Conservation (phyloP, 1,140 invertebrate genomes). For the Geopemphigus sp. region DNA sequence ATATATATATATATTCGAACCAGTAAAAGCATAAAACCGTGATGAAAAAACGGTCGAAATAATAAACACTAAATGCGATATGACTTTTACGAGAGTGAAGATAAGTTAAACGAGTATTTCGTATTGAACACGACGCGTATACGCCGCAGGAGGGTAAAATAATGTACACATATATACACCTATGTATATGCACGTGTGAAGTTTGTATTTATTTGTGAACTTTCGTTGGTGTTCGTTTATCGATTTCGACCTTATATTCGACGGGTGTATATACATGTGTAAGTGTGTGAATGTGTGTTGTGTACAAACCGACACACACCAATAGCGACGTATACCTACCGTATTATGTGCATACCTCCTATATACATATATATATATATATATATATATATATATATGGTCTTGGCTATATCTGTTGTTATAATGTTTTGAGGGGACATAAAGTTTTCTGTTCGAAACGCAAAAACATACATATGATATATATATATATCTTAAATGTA, state of each 20-base stretch:
- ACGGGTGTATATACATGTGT: background rate
- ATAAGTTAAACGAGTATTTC: conserved; percentile 48
- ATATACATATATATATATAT: too few relatives aligned
- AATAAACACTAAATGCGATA: conserved; percentile 21
- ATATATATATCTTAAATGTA: background rate
- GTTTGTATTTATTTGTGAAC: conserved; percentile 49
- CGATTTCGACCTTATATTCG: conserved; percentile 35
- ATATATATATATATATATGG: too few relatives aligned
- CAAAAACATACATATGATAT: background rate
- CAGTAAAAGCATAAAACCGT: background rate
- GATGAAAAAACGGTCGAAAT: background rate
- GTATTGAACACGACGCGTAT: background rate
- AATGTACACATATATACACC: background rate
- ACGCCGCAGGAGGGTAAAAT: background rate
- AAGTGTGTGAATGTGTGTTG: too few relatives aligned
- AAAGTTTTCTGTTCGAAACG: conserved; percentile 10
- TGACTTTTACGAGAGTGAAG: conserved; percentile 33
- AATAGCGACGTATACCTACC: conserved; percentile 14
- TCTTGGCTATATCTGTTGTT: background rate
- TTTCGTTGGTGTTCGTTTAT: conserved; percentile 40
- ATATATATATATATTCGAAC: conserved; percentile 1
- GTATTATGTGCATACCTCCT: background rate
- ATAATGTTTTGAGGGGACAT: conserved; percentile 12
- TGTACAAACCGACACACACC: background rate
- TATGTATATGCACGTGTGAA: background rate